phyloP scores from a whole-genome alignment of 1,140 invertebrate species.

The Ooceraea biroi region DNA sequence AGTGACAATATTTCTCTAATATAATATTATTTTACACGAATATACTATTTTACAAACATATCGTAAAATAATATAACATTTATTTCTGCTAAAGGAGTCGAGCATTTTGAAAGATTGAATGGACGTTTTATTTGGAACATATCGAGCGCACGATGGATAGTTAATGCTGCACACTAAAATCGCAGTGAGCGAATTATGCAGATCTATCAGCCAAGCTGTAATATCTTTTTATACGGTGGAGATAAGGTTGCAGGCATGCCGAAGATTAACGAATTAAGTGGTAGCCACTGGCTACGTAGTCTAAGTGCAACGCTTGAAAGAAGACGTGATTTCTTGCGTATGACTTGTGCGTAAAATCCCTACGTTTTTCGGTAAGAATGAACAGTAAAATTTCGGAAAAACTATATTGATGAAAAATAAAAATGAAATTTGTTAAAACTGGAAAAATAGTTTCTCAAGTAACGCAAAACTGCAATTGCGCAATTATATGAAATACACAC shows the following conservation, averaged over 20 bases:
- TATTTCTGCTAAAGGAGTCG: too few relatives aligned
- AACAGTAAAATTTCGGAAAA: neutral
- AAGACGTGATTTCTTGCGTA: neutral
- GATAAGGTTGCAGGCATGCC: constrained; percentile 19
- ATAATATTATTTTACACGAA: too few relatives aligned
- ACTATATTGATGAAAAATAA: neutral
- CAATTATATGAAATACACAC: constrained; percentile 14
- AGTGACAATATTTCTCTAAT: too few relatives aligned
- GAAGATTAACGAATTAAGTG: constrained; percentile 22
- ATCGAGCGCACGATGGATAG: neutral
- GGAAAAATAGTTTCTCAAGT: neutral
- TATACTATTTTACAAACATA: too few relatives aligned
- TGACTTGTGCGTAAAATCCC: neutral
- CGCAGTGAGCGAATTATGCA: constrained; percentile 6
- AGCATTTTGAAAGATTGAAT: too few relatives aligned
- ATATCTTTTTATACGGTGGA: constrained; percentile 38
- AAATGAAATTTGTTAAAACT: neutral
- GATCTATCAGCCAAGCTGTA: constrained; percentile 25
- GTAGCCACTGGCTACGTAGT: constrained; percentile 4
- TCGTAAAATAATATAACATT: too few relatives aligned
- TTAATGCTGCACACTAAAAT: neutral
- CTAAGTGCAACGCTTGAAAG: neutral
- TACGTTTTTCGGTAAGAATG: neutral
- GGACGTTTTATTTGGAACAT: too few relatives aligned
- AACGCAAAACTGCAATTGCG: constrained; percentile 12